Evolutionary conservation across 1,140 invertebrate species (phyloP).

Genomic region (Cotesia typhae): DNA sequence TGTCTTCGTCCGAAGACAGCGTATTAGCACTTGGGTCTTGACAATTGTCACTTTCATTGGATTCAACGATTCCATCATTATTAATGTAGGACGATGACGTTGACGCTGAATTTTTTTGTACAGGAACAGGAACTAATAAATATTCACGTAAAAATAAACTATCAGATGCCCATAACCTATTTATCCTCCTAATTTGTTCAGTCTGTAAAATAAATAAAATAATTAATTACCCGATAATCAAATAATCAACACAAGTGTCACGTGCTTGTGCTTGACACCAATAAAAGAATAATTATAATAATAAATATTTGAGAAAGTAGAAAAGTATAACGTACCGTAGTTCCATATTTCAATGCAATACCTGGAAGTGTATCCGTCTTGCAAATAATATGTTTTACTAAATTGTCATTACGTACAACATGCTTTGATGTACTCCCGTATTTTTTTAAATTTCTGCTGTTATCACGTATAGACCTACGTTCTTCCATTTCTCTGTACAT

Average conservation of each 20-base stretch:
- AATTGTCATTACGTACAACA: conserved; percentile 71
- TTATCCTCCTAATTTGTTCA: conserved; percentile 87
- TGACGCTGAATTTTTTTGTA: conserved; percentile 69
- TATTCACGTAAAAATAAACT: conserved; percentile 86
- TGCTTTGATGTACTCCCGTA: conserved; percentile 87
- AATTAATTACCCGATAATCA: conserved; percentile 4
- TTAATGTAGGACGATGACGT: conserved; percentile 40
- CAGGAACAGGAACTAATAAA: conserved; percentile 85
- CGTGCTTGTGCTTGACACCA: neutral
- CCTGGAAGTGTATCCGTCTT: conserved; percentile 91
- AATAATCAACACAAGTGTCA: conserved; percentile 3
- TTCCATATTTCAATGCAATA: conserved; percentile 90
- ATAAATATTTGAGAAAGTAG: conserved; percentile 13
- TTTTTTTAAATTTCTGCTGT: conserved; percentile 82
- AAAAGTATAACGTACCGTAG: conserved; percentile 77
- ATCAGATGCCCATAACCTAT: conserved; percentile 87
- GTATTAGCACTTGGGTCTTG: conserved; percentile 44
- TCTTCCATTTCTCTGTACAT: conserved; percentile 79
- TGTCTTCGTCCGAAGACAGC: conserved; percentile 70
- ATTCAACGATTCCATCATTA: conserved; percentile 24
- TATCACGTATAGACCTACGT: conserved; percentile 83
- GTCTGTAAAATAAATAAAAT: conserved; percentile 71
- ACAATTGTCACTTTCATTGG: conserved; percentile 24
- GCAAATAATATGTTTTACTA: conserved; percentile 81
- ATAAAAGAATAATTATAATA: too few relatives aligned